phyloP scores from a whole-genome alignment of 2,888 invertebrate genomes.

The Sinotaia quadrata region DNA sequence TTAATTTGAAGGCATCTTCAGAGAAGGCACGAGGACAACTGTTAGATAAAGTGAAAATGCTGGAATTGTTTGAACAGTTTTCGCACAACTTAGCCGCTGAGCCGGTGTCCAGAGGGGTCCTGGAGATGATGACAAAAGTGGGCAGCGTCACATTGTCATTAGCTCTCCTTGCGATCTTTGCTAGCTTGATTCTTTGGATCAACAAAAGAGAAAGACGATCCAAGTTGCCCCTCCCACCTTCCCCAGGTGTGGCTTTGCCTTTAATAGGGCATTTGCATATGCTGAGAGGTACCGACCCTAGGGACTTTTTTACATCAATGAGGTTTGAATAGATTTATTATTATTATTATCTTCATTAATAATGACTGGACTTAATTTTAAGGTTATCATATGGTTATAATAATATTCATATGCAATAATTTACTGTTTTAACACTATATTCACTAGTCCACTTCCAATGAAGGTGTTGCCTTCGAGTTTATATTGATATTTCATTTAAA shows the following conservation, averaged over 20 bases:
- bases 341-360: too few relatives aligned
- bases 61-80: background rate
- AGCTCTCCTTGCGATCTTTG: constrained; percentile 7
- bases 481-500: too few relatives aligned
- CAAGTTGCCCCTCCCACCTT: constrained; percentile 15
- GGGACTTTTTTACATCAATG: background rate
- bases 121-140: background rate
- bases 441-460: too few relatives aligned
- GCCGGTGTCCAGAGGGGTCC: background rate
- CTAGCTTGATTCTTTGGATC: background rate
- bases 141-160: background rate
- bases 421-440: too few relatives aligned
- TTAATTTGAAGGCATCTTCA: too few relatives aligned
- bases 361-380: too few relatives aligned
- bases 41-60: too few relatives aligned
- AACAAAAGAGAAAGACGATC: background rate
- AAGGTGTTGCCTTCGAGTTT: too few relatives aligned
- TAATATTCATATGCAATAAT: too few relatives aligned
- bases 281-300: background rate
- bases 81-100: background rate
- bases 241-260: constrained; percentile 6
- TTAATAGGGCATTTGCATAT: constrained; percentile 20
- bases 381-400: too few relatives aligned
- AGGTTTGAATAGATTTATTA: background rate
- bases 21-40: too few relatives aligned